Base-by-base conservation (phyloP, 2,888 invertebrate species). In the Nephrotoma flavescens region DNA sequence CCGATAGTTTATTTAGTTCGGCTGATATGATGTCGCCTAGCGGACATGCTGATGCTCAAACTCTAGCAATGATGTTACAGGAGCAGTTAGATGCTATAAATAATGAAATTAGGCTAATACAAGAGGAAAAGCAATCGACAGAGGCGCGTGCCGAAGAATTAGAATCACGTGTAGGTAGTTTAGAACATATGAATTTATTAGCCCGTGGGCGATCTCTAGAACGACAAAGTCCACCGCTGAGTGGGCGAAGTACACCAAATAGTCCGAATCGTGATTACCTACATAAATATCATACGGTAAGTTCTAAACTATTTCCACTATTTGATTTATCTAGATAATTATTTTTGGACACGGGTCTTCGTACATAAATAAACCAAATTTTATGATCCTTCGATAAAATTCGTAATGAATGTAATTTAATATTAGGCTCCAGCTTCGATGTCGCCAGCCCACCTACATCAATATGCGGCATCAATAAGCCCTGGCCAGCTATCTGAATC, bases 81-180 rank as follows among this genome's bases (percentile, higher is more conserved):
- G 99, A 99, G 90, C 99, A 99, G 92, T 93, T 99, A 88, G 99
- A 99, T 93, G 99, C 99, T 90, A 99, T 99, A 92, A 99, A 99
- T 93, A 99, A 99, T 90, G 99, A 99, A 94, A 99, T 99, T 90
- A 94, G 91, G 90, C 93, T 95, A 91, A 95, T 95, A 71, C 96
- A 99, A 93, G 98, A 98, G 92, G 99, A 99, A 92, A 99, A 99
- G 91, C 97, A 98, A 92, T 97, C 95, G 91, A 98, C 99, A 0
- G 99, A 99, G 92, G 97, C 98, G 5, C 92, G 99, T 85, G 99
- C 99, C 0, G 99, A 99, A 92, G 99, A 99, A 91, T 93, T 99
- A 88, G 99, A 99, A 92, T 98, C 97, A 88, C 94, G 98, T 89
- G 94, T 99, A 88, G 98, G 97, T 89, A 98, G 97, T 92, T 95